A percentile compares a stretch with the other conserved stretches of the same genome.
phyloP scores from a whole-genome alignment of 30 jellyfish, hydroid and myxozoan genomes.

The Nemopilema nomurai region DNA sequence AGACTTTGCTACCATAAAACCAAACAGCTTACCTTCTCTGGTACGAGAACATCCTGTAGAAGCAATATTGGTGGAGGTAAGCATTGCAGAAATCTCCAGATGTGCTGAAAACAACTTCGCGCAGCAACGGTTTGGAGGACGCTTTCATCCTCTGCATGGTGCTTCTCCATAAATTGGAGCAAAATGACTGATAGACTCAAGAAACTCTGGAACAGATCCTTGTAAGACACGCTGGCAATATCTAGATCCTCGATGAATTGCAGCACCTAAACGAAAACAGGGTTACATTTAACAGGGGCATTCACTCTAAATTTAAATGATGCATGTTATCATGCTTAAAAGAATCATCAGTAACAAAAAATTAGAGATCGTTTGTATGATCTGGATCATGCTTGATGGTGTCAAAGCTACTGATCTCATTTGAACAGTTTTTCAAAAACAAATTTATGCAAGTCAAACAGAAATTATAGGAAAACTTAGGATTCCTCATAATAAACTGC shows the following conservation, averaged over 20 bases:
- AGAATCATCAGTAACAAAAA: background rate
- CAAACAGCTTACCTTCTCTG: slow-evolving; percentile 70
- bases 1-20: too few relatives aligned
- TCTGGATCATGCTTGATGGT: too few relatives aligned
- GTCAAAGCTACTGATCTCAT: too few relatives aligned
- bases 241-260: slow-evolving; percentile 10
- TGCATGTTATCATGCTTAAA: too few relatives aligned
- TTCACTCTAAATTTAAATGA: too few relatives aligned
- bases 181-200: slow-evolving; percentile 31
- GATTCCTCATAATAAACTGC: too few relatives aligned
- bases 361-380: too few relatives aligned
- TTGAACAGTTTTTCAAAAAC: too few relatives aligned
- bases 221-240: slow-evolving; percentile 44
- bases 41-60: slow-evolving; percentile 19
- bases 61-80: slow-evolving; percentile 68
- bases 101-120: slow-evolving; percentile 66
- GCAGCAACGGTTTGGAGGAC: slow-evolving; percentile 58
- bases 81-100: slow-evolving; percentile 65
- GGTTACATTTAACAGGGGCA: too few relatives aligned
- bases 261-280: background rate
- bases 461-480: too few relatives aligned
- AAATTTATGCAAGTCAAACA: too few relatives aligned
- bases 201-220: slow-evolving; percentile 37
- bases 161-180: slow-evolving; percentile 39
- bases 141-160: slow-evolving; percentile 47